Base-by-base conservation (phyloP, 92 coral and sea anemone species). In the Heliopora coerulea region DNA sequence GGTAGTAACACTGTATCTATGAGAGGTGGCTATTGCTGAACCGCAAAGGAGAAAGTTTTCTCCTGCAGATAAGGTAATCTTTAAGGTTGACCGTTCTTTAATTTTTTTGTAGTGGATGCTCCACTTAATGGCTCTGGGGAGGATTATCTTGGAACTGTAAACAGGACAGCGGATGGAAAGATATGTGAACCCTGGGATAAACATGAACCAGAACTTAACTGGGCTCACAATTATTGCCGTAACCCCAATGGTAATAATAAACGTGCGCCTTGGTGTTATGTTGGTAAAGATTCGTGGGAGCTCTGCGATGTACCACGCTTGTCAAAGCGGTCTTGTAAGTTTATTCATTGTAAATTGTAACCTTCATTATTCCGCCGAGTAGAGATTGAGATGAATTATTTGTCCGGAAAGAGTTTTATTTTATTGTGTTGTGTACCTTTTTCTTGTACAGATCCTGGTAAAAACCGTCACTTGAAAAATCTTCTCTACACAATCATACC, bases 401-500 rank as follows among this genome's bases (percentile, higher is more conserved):
- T n/a, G n/a, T n/a, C n/a, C n/a, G n/a, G n/a, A n/a, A n/a, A n/a
- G n/a, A n/a, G n/a, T n/a, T n/a, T n/a, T n/a, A n/a, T 37, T 37
- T 37, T 3, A 37, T 37, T 37, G 42, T 37, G 5, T 3, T 37
- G 42, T 37, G 10, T 37, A 10, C 10, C 10, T 37, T 37, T 4
- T 37, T 37, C 11, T 37, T 11, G 4, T 37, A 37, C 42, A 67
- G 74, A 6, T 18, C 59, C 74, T 15, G 74, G 26, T 2, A 25
- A 15, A 5, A 48, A 28, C 33, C 41, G 74, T 8, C 84, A 92
- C 59, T 74, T 92, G 28, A 83, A 82, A 27, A 90, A 90, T 77
- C 87, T 93, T 46, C 83, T 93, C 52, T 93, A 87, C 78, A 93
- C 91, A 19, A 91, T 93, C 13, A 86, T 93, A 58, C 98, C 98